Percentiles rank a stretch among this genome's conserved stretches.
These are phyloP conservation scores for Drosophila pegasa DNA, from an alignment of 2,888 invertebrate species.

Conservation along the genomic window DNA sequence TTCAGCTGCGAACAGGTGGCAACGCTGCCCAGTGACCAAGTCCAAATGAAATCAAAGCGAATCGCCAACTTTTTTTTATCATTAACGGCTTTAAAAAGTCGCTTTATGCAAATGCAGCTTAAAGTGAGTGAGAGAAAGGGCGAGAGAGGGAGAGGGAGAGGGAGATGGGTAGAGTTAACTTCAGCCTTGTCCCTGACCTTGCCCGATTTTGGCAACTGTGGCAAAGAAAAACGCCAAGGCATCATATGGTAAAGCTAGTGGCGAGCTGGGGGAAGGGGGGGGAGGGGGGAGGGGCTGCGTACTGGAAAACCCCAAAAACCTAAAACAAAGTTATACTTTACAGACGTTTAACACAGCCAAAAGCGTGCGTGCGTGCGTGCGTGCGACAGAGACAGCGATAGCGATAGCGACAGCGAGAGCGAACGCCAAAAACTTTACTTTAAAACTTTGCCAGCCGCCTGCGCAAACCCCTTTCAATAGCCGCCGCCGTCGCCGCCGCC, in stretches of 20 bases:
- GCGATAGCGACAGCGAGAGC: constrained; percentile 10
- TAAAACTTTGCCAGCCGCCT: constrained; percentile 75
- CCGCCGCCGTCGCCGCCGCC: background rate
- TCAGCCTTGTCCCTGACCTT: constrained; percentile 75
- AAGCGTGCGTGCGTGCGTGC: constrained; percentile 34
- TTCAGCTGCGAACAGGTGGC: background rate
- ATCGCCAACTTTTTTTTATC: background rate
- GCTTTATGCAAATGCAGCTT: constrained; percentile 52
- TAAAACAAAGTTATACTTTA: constrained; percentile 80
- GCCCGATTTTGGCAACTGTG: constrained; percentile 72
- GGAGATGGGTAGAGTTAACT: constrained; percentile 6
- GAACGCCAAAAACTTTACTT: constrained; percentile 78
- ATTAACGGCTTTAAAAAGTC: constrained; percentile 22
- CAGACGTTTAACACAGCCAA: constrained; percentile 68
- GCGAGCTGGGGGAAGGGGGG: background rate
- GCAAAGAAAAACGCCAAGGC: constrained; percentile 64
- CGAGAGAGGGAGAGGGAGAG: background rate
- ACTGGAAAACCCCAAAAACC: constrained; percentile 74
- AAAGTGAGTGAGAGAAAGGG: constrained; percentile 10
- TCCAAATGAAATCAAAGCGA: background rate
- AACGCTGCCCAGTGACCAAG: background rate
- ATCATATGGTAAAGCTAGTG: constrained; percentile 50
- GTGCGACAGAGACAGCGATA: constrained; percentile 9
- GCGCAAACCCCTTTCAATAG: constrained; percentile 56
- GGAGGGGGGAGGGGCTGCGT: background rate